A percentile compares a stretch with the other conserved stretches of the same genome.
These are phyloP conservation scores for Diadema setosum DNA, from an alignment of 35 echinoderm and acorn worm species.

Conservation along the genomic window DNA sequence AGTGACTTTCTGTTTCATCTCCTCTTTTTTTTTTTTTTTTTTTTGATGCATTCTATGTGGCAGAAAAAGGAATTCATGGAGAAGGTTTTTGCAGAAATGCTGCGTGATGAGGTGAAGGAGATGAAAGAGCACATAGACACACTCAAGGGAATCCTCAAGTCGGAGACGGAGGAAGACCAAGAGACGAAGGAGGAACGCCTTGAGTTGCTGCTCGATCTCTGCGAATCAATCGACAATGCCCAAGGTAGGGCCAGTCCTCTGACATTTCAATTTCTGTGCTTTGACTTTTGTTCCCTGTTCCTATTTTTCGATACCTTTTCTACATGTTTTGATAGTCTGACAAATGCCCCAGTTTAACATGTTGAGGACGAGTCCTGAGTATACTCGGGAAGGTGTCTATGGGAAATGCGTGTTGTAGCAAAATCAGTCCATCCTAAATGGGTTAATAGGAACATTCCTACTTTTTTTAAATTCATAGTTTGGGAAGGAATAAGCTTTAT, in stretches of 20 bases:
- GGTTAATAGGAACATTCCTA: too few species aligned
- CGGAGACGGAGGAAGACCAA: constrained; percentile 49
- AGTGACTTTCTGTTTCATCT: too few species aligned
- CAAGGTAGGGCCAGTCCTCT: constrained; percentile 51
- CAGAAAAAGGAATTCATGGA: constrained; percentile 69
- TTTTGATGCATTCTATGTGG: too few species aligned
- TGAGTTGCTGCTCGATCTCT: constrained; percentile 68
- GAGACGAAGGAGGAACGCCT: constrained; percentile 38
- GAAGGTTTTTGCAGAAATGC: constrained; percentile 63
- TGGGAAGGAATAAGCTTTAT: too few species aligned
- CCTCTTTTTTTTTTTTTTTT: too few species aligned
- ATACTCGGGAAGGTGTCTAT: too few species aligned
- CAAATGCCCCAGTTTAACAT: not conserved
- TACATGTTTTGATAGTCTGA: too few species aligned
- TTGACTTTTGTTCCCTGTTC: not conserved
- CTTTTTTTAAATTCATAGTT: too few species aligned
- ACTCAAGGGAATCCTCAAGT: constrained; percentile 20
- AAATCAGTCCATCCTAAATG: not conserved
- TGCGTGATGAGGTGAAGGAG: constrained; percentile 83
- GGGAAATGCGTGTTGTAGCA: too few species aligned
- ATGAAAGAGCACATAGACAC: constrained; percentile 56
- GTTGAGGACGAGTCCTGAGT: too few species aligned
- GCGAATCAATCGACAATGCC: constrained; percentile 92
- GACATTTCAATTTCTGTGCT: not conserved
- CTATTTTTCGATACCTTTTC: not conserved